phyloP scores from a whole-genome alignment of 2,888 invertebrate species.

The Galeopsomyia nigrocyanea region DNA sequence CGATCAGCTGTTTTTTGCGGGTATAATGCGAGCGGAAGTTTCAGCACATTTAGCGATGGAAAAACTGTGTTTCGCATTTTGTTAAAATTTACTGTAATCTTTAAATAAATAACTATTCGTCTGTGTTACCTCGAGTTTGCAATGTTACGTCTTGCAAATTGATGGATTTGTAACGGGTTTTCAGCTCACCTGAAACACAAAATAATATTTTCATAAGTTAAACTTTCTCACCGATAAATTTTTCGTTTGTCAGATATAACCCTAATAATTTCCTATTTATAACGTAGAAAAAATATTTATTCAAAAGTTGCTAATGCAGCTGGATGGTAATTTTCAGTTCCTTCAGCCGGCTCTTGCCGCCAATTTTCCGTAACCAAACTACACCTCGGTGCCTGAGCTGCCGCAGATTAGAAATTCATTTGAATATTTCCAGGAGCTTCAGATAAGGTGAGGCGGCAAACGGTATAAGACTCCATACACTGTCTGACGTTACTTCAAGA shows the following conservation, averaged over 20 bases:
- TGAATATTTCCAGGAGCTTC: conserved; percentile 69
- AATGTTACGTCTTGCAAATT: too few species aligned
- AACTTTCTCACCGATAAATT: not conserved
- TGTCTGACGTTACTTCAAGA: conserved; percentile 21
- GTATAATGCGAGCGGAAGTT: too few species aligned
- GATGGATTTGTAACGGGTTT: too few species aligned
- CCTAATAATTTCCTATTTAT: not conserved
- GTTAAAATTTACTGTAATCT: too few species aligned
- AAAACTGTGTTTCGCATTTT: not conserved
- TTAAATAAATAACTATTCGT: too few species aligned
- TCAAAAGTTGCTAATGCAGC: conserved; percentile 29
- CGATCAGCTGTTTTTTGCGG: conserved; percentile 19
- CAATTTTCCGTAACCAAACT: conserved; percentile 42
- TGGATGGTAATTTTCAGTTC: conserved; percentile 44
- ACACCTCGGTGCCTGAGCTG: conserved; percentile 55
- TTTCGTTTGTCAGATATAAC: not conserved
- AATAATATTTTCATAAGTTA: not conserved
- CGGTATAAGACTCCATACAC: conserved; percentile 29
- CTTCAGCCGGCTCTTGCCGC: conserved; percentile 36
- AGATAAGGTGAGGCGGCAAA: conserved; percentile 53
- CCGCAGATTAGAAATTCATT: conserved; percentile 71
- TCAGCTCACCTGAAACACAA: not conserved
- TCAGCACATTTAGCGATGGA: too few species aligned
- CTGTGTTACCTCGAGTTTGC: too few species aligned
- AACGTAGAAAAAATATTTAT: conserved; percentile 19